Evolutionary conservation across 1,140 invertebrate species (phyloP).

Genomic region (Trissolcus basalis): DNA sequence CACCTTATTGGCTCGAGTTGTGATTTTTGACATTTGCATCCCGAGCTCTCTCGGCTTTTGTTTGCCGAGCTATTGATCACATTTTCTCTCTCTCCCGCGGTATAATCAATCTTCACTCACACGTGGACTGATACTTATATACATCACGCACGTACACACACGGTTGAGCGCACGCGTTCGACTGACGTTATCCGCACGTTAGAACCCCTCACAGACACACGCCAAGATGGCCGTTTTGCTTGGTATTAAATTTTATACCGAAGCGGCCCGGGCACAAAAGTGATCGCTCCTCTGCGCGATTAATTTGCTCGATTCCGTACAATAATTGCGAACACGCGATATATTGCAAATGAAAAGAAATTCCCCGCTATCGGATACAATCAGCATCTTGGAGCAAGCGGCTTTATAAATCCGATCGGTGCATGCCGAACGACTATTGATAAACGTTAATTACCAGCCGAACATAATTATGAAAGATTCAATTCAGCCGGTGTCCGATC

Average conservation of each 20-base stretch:
- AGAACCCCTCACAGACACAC: constrained; percentile 62
- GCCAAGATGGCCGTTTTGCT: constrained; percentile 71
- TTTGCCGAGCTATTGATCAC: constrained; percentile 76
- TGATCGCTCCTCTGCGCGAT: neutral
- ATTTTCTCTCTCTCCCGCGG: constrained; percentile 74
- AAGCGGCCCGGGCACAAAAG: constrained; percentile 46
- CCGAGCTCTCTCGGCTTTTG: constrained; percentile 66
- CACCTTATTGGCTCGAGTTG: constrained; percentile 41
- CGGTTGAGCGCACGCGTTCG: constrained; percentile 57
- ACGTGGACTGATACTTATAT: constrained; percentile 64
- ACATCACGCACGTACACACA: constrained; percentile 55
- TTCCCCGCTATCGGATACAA: constrained; percentile 25
- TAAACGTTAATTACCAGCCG: constrained; percentile 51
- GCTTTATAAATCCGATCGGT: constrained; percentile 4
- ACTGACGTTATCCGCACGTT: constrained; percentile 62
- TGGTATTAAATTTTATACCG: constrained; percentile 70
- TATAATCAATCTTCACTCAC: constrained; percentile 76
- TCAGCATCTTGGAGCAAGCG: neutral
- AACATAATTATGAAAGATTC: constrained; percentile 58
- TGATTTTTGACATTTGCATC: constrained; percentile 75
- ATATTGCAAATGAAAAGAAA: constrained; percentile 9
- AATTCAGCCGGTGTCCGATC: constrained; percentile 55
- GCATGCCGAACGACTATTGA: constrained; percentile 22
- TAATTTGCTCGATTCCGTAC: constrained; percentile 2
- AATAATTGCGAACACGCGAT: no score